Evolutionary conservation across 2,113 vertebrate species (phyloP).

Genomic region (Caloenas nicobarica): DNA sequence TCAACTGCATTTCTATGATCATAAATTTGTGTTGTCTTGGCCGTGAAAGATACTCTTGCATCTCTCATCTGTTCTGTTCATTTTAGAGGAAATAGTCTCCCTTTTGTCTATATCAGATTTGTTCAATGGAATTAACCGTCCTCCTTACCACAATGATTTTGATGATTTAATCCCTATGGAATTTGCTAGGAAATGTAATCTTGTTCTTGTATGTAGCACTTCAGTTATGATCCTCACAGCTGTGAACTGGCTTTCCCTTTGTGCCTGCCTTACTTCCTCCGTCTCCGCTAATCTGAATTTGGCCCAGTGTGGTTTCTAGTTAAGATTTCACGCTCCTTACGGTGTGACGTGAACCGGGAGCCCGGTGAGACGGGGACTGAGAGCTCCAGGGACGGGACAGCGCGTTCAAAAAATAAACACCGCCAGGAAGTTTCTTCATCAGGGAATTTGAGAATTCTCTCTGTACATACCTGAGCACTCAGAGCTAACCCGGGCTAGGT

Average conservation of each 20-base stretch:
- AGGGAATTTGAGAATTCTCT: conserved; percentile 57
- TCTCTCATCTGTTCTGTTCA: not conserved
- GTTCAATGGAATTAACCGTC: conserved; percentile 37
- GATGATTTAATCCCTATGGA: conserved; percentile 36
- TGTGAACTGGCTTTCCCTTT: conserved; percentile 22
- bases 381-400: not conserved
- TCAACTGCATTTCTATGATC: not conserved
- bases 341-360: conserved; percentile 44
- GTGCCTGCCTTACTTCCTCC: not conserved
- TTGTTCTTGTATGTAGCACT: conserved; percentile 23
- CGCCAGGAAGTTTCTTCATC: conserved; percentile 21
- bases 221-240: conserved; percentile 35
- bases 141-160: conserved; percentile 17
- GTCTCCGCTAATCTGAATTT: conserved; percentile 12
- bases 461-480: conserved; percentile 39
- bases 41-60: not conserved
- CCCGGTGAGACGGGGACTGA: conserved; percentile 44
- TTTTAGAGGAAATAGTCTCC: not conserved
- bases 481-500: conserved; percentile 40
- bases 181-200: conserved; percentile 49
- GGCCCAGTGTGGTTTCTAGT: conserved; percentile 47
- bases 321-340: conserved; percentile 63
- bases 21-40: not conserved
- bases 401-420: conserved; percentile 48
- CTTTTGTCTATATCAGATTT: conserved; percentile 26